Evolutionary conservation across 2,113 vertebrate species (phyloP).

Genomic region (Toxostoma redivivum): DNA sequence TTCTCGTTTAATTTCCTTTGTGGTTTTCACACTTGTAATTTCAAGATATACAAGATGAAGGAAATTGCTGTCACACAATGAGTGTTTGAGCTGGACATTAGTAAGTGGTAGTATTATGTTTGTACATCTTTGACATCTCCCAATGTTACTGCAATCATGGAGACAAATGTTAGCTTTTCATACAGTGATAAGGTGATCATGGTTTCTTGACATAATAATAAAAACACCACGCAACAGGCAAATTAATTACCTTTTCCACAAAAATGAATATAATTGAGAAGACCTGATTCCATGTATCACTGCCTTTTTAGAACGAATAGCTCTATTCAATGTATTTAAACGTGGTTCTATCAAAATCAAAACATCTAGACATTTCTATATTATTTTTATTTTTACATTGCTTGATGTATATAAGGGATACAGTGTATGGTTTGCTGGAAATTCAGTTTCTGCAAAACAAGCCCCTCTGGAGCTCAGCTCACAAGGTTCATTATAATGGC

Average conservation of each 20-base stretch:
- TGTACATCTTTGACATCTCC: slow-evolving; percentile 52
- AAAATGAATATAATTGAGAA: slow-evolving; percentile 48
- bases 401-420: neutral
- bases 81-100: slow-evolving; percentile 54
- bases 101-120: slow-evolving; percentile 58
- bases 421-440: neutral
- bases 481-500: neutral
- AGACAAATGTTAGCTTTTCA: slow-evolving; percentile 53
- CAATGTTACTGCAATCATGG: slow-evolving; percentile 7
- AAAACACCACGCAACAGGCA: slow-evolving; percentile 32
- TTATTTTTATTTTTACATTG: neutral
- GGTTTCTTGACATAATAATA: slow-evolving; percentile 37
- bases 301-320: slow-evolving; percentile 9
- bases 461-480: neutral
- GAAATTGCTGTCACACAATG: slow-evolving; percentile 48
- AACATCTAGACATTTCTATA: neutral
- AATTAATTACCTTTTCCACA: slow-evolving; percentile 44
- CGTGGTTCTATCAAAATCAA: neutral
- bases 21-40: slow-evolving; percentile 66
- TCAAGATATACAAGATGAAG: slow-evolving; percentile 51
- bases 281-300: neutral
- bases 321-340: slow-evolving; percentile 3
- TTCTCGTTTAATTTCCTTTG: slow-evolving; percentile 61
- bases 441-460: neutral
- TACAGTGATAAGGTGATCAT: slow-evolving; percentile 56